Percentiles rank a stretch among this genome's conserved stretches.
These are phyloP conservation scores for Rhodinocichla rosea DNA, from an alignment of 2,113 vertebrate species.

Conservation along the genomic window DNA sequence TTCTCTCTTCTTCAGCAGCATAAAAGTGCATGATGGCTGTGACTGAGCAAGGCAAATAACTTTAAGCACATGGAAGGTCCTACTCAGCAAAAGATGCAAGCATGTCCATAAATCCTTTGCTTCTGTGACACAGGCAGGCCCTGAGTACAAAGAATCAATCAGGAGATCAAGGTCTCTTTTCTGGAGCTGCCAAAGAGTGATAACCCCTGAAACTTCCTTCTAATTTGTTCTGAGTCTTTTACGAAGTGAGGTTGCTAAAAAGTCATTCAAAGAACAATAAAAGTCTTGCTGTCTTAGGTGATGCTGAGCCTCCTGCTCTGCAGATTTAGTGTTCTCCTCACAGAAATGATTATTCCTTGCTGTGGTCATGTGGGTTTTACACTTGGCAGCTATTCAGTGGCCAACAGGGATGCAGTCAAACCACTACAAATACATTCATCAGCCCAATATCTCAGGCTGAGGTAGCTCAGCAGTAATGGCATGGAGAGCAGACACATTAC, in stretches of 20 bases:
- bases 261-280: neutral
- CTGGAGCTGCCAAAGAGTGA: neutral
- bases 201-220: neutral
- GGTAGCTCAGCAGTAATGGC: neutral
- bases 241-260: neutral
- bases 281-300: neutral
- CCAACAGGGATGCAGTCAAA: neutral
- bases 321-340: neutral
- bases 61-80: neutral
- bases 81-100: conserved; percentile 9
- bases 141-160: neutral
- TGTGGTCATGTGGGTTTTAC: neutral
- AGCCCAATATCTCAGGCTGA: neutral
- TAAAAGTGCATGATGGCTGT: neutral
- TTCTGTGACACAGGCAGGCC: neutral
- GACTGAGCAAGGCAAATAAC: neutral
- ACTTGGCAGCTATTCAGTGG: neutral
- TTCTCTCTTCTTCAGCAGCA: neutral
- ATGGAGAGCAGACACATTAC: neutral
- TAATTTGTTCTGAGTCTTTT: neutral
- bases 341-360: neutral
- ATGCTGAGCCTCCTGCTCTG: neutral
- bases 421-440: neutral
- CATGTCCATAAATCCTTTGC: neutral
- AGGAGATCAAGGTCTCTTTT: conserved; percentile 12